Evolutionary conservation across 2,797 vertebrate species (phyloP).

Genomic region (Choloepus didactylus): DNA sequence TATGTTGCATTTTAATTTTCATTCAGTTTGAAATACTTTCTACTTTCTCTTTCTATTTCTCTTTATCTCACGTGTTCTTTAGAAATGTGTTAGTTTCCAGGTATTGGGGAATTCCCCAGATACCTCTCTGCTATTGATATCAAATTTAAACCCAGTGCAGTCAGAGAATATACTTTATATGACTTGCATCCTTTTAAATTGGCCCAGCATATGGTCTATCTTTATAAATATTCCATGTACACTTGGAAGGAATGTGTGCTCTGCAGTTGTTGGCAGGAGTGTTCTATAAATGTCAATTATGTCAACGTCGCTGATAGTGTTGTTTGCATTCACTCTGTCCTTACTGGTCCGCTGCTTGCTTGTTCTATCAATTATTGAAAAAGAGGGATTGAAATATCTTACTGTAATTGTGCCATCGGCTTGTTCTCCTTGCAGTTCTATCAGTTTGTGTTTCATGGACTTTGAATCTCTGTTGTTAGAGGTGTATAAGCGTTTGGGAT

Average conservation of each 20-base stretch:
- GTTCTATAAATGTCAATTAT: constrained; percentile 16
- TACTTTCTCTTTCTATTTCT: background rate
- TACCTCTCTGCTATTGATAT: constrained; percentile 8
- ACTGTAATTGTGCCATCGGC: background rate
- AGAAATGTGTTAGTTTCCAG: background rate
- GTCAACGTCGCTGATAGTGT: background rate
- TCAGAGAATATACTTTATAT: background rate
- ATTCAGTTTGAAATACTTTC: background rate
- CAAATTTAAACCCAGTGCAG: background rate
- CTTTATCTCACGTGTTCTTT: background rate
- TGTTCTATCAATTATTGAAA: background rate
- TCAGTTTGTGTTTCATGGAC: background rate
- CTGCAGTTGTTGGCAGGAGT: background rate
- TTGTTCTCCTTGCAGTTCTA: background rate
- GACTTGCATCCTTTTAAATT: constrained; percentile 26
- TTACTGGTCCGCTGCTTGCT: background rate
- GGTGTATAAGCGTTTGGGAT: background rate
- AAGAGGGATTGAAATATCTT: background rate
- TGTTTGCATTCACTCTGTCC: background rate
- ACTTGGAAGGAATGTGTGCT: background rate
- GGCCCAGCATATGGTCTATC: constrained; percentile 15
- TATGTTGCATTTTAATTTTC: background rate
- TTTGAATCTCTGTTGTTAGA: background rate
- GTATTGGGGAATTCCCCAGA: background rate
- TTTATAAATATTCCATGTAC: background rate